Percentiles rank a stretch among this genome's conserved stretches.
phyloP scores from a whole-genome alignment of 92 coral and sea anemone genomes.

The Desmophyllum pertusum region DNA sequence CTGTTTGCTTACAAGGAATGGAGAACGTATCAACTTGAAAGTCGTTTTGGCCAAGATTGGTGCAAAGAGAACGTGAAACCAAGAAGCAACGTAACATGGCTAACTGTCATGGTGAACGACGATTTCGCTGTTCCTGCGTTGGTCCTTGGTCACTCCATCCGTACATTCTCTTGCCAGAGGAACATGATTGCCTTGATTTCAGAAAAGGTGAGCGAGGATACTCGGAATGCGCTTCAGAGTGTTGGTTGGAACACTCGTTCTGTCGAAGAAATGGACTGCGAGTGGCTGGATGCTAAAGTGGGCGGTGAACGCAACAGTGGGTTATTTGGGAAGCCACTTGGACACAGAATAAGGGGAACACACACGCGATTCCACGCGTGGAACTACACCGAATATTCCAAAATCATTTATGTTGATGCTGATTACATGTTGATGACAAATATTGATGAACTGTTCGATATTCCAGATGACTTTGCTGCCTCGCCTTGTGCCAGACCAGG shows the following conservation, averaged over 20 bases:
- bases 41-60: no score
- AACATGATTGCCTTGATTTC: no score
- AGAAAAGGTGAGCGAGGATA: no score
- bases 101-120: conserved; percentile 61
- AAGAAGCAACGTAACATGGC: conserved; percentile 42
- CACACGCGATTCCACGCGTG: conserved; percentile 88
- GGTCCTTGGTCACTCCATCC: no score
- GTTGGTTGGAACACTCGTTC: no score
- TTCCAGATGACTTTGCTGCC: conserved; percentile 70
- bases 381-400: conserved; percentile 70
- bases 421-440: conserved; percentile 71
- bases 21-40: conserved; percentile 30
- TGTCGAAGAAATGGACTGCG: no score
- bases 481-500: conserved; percentile 76
- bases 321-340: background rate
- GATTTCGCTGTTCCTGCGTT: no score
- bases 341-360: conserved; percentile 73
- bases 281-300: no score
- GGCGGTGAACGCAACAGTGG: background rate
- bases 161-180: no score
- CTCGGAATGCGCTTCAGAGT: no score
- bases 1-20: conserved; percentile 40
- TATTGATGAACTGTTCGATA: conserved; percentile 81
- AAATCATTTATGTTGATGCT: conserved; percentile 78
- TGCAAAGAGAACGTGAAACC: conserved; percentile 26